Conservation (phyloP, 2,113 vertebrate genomes). For the Callithrix jacchus region DNA sequence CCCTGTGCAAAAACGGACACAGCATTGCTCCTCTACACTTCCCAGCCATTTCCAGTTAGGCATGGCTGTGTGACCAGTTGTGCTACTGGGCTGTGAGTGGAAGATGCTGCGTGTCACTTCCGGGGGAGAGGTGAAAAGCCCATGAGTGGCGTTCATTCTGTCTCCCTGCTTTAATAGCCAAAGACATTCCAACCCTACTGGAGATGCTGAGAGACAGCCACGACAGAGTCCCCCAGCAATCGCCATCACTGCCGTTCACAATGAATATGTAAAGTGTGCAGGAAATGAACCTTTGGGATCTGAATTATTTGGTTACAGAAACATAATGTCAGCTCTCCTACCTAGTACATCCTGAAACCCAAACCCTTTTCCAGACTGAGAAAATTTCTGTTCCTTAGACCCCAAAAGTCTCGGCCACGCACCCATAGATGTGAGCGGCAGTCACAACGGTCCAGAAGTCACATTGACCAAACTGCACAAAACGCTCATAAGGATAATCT, state of each 20-base stretch:
- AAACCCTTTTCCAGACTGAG: neutral
- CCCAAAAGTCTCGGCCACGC: neutral
- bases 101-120: neutral
- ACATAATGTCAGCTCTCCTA: neutral
- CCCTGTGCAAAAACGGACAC: neutral
- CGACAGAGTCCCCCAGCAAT: neutral
- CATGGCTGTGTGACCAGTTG: neutral
- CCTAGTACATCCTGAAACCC: neutral
- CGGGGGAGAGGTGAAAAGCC: neutral
- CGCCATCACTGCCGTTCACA: neutral
- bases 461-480: constrained; percentile 22
- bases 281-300: neutral
- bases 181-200: neutral
- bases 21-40: neutral
- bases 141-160: neutral
- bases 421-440: neutral
- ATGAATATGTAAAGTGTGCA: neutral
- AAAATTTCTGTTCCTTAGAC: constrained; percentile 3
- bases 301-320: neutral
- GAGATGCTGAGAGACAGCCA: neutral
- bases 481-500: neutral
- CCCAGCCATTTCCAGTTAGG: neutral
- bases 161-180: neutral
- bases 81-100: neutral
- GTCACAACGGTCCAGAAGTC: neutral